Evolutionary conservation across 2,888 invertebrate species (phyloP), one percentile per base, ranked within the genome.

Genomic region (Ctenicera cuprea): DNA sequence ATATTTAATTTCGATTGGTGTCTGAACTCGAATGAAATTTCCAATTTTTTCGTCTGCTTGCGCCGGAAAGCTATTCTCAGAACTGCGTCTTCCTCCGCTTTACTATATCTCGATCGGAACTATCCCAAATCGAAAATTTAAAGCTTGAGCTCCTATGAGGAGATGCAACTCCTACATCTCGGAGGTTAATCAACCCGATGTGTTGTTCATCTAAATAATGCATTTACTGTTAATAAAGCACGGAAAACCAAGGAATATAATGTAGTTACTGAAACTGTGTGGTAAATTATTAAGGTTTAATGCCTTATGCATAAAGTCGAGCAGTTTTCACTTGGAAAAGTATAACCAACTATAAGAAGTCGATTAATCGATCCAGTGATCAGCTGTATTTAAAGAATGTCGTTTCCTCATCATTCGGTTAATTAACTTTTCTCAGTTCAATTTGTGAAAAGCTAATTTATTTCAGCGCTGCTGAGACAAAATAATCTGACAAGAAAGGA

Each of bases 381-480:
- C 73, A 66, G 75, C 74, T 72, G 74, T 76, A 78, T 78, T 78
- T 79, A 78, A 75, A 77, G 79, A 80, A 79, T 66, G 74, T 73
- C 78, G 80, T 80, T 80, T 78, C 77, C 73, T 80, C 80, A 78
- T 82, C 79, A 79, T 81, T 82, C 80, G 82, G 80, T 83, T 83
- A 84, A 84, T 83, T 84, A 84, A 83, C 84, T 83, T 84, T 82
- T 80, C 81, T 79, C 77, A 79, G 79, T 81, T 81, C 81, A 83
- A 83, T 83, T 83, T 81, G 75, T 75, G 81, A 79, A 78, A 80
- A 80, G 80, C 82, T 83, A 84, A 84, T 85, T 84, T 81, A 82
- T 83, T 82, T 83, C 78, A 75, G 78, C 79, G 78, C 78, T 76
- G 78, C 80, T 74, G 78, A 81, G 80, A 83, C 83, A 80, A 82